phyloP scores from a whole-genome alignment of 2,888 invertebrate genomes.

The Oligia latruncula region DNA sequence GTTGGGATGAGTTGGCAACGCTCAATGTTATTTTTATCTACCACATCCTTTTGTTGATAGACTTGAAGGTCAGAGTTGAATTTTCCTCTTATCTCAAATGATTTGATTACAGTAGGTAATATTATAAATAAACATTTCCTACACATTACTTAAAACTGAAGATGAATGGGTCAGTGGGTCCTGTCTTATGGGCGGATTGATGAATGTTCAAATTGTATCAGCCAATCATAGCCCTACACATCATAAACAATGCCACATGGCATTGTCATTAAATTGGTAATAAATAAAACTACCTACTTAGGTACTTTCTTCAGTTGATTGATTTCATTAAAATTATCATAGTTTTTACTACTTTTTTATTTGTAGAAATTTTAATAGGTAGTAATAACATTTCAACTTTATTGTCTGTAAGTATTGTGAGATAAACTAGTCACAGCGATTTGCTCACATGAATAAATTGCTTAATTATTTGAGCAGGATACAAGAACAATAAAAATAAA shows the following conservation, averaged over 20 bases:
- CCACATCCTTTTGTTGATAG: constrained; percentile 28
- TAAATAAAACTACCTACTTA: neutral
- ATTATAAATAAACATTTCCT: constrained; percentile 2
- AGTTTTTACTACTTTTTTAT: neutral
- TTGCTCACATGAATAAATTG: constrained; percentile 7
- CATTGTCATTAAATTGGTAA: neutral
- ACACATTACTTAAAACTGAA: neutral
- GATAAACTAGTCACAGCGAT: constrained; percentile 10
- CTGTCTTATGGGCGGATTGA: too few species aligned
- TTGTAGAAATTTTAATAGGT: neutral
- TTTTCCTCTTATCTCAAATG: constrained; percentile 27
- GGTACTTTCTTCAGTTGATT: neutral
- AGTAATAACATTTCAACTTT: neutral
- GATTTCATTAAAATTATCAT: neutral
- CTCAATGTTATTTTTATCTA: constrained; percentile 30
- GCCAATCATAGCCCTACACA: constrained; percentile 56
- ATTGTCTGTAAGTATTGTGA: neutral
- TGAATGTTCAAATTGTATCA: neutral
- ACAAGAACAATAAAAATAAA: constrained; percentile 28
- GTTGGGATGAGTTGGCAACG: constrained; percentile 8
- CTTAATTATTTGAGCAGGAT: constrained; percentile 28
- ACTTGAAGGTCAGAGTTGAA: constrained; percentile 28
- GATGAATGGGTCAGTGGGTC: too few species aligned
- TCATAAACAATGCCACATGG: constrained; percentile 36
- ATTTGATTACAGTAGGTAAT: constrained; percentile 1